Base-by-base conservation (phyloP, 2,113 vertebrate genomes). In the Perccottus glenii region DNA sequence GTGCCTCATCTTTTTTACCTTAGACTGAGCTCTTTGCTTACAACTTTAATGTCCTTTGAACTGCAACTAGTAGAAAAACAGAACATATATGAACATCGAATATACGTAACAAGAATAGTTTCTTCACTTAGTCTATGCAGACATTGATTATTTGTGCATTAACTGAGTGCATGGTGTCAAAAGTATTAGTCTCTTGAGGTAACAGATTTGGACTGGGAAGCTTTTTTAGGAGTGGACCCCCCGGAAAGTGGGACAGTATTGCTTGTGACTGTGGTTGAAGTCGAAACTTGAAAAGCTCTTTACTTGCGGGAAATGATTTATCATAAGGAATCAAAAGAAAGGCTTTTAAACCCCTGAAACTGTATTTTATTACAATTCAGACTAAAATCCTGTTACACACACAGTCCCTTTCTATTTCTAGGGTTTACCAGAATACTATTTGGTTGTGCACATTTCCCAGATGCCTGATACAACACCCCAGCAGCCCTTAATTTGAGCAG, bases 381-480 rank as follows among this genome's bases (percentile, higher is more conserved):
- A 44, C 43, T 61, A 27, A 63, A 81, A 40, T 38, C 40, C 33
- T 32, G 4, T 48, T 50, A 7, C 50, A 27, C 27, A 47, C 60
- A 45, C 45, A 58, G 66, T 62, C 78, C 15, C 43, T 47, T 61
- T 50, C 60, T 10, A 51, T 52, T 67, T 60, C 12, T 44, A 60
- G 11, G 4, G 46, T 64, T 74, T 68, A 19, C 48, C 52, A 62
- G 19, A 62, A 35, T 33, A 61, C 60, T 3, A 16, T 62, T 69
- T 62, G 55, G 43, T 56, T 53, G 66, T 62, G 63, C 43, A 63
- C 57, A 60, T 75, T 64, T 75, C 58, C 66, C 67, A 42, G 19
- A 63, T 43, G 59, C 49, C 36, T 51, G 51, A 43, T 27, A 56
- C 12, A 61, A 53, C 64, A 63, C 36, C 32, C 51, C 19, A 51